Base-by-base conservation (phyloP, 1,140 invertebrate genomes). In the Diplogasteroides magnus region DNA sequence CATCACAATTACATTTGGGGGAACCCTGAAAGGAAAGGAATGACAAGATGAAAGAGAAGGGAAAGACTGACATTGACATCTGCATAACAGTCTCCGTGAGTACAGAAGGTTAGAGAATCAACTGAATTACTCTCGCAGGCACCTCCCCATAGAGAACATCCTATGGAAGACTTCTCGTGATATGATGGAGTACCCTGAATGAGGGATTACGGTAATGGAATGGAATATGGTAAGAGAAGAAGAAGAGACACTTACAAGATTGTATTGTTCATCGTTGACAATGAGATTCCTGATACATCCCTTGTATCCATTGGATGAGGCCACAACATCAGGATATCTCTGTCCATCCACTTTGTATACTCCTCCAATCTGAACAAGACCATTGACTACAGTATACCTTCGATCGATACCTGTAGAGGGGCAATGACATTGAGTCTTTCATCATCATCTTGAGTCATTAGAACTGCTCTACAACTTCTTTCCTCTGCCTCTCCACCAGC, bases 281-380 rank as follows among this genome's bases (percentile, higher is more conserved):
- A 74, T n/a, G 14, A 80, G 69, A 69, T 82, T 81, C 13, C 81
- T 62, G 29, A 81, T 77, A 61, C 80, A 82, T 65, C 80, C 80
- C 59, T 77, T 69, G 31, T 80, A 76, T 27, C 67, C 67, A 14
- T 56, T 65, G 1, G 27, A 60, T 61, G 31, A n/a, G n/a, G 55
- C 29, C 14, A 78, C 61, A 11, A 62, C 26, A 3, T 25, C 26
- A 1, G 77, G 74, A 55, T 73, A 73, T 31, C 72, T 61, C 26
- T 64, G 75, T 26, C 60, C 64, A 14, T 55, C 27, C 15, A n/a
- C 25, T 31, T 31, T n/a, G 74, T 72, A 61, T 74, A 74, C 26
- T 74, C 68, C 29, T 72, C 69, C 19, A n/a, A n/a, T n/a, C n/a
- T n/a, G n/a, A n/a, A 74, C 29, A 13, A 37, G 29, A 19, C 62